Evolutionary conservation across 2,888 invertebrate genomes (phyloP).

Genomic region (Orthosia gracilis): DNA sequence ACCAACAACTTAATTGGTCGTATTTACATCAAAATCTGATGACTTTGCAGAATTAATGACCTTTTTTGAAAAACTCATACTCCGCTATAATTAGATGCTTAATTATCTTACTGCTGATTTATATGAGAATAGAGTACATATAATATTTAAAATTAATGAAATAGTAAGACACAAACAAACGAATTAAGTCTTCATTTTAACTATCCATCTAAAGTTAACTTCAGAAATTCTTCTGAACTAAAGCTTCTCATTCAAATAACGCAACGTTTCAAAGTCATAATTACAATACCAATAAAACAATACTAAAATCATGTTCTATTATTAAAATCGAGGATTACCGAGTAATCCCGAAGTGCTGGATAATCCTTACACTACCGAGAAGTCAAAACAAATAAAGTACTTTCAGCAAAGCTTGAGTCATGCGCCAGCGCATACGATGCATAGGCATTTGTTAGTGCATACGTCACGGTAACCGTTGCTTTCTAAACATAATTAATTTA

Average conservation of each 20-base stretch:
- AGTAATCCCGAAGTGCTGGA: conserved; percentile 48
- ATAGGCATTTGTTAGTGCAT: conserved; percentile 62
- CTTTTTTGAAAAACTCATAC: no score
- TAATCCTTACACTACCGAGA: conserved; percentile 54
- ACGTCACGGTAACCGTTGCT: conserved; percentile 55
- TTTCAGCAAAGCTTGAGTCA: conserved; percentile 55
- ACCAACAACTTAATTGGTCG: no score
- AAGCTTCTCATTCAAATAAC: not conserved
- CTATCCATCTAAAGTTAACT: not conserved
- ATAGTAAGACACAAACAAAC: no score
- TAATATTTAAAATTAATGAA: no score
- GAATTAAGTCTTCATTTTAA: no score
- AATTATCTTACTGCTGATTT: not conserved
- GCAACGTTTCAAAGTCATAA: conserved; percentile 12
- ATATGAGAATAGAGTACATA: not conserved
- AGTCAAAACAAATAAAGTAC: conserved; percentile 62
- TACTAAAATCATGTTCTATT: conserved; percentile 5
- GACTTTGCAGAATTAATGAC: no score
- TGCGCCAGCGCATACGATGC: conserved; percentile 54
- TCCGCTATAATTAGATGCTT: not conserved
- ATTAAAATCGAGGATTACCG: conserved; percentile 47
- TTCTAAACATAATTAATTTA: conserved; percentile 37
- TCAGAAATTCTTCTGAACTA: not conserved
- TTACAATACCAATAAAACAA: conserved; percentile 21
- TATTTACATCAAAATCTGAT: no score